Evolutionary conservation across 2,113 vertebrate genomes (phyloP).

Genomic region (Hyperopisus bebe): DNA sequence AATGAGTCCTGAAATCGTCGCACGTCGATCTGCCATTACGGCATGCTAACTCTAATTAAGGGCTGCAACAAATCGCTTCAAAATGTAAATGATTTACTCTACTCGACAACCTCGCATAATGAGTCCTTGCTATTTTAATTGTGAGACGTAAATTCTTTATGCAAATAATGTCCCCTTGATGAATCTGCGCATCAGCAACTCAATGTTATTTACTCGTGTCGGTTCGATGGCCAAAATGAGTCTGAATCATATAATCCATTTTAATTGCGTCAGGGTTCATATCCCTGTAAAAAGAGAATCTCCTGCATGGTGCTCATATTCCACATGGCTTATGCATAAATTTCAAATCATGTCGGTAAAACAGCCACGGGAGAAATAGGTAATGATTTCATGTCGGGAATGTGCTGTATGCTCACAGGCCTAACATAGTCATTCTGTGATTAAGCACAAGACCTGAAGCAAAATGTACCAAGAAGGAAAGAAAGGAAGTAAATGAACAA

Average conservation of each 20-base stretch:
- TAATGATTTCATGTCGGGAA: neutral
- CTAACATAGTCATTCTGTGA: neutral
- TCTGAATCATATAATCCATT: neutral
- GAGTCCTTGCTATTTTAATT: neutral
- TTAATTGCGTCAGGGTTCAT: neutral
- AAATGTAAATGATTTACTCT: conserved; percentile 2
- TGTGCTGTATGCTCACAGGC: neutral
- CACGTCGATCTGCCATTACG: neutral
- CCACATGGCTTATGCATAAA: neutral
- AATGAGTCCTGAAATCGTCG: neutral
- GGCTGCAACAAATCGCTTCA: conserved; percentile 11
- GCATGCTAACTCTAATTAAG: conserved; percentile 7
- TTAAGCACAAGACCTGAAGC: neutral
- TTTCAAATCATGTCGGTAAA: neutral
- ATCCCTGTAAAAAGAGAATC: neutral
- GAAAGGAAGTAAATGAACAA: neutral
- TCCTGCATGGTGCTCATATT: neutral
- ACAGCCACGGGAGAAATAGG: neutral
- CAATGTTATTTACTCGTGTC: neutral
- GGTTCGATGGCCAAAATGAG: neutral
- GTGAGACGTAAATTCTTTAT: neutral
- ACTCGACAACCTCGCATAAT: neutral
- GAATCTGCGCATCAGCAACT: neutral
- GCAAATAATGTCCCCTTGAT: neutral
- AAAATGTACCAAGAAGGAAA: neutral